phyloP scores from a whole-genome alignment of 1,140 invertebrate genomes.

The Leguminivora glycinivorella region DNA sequence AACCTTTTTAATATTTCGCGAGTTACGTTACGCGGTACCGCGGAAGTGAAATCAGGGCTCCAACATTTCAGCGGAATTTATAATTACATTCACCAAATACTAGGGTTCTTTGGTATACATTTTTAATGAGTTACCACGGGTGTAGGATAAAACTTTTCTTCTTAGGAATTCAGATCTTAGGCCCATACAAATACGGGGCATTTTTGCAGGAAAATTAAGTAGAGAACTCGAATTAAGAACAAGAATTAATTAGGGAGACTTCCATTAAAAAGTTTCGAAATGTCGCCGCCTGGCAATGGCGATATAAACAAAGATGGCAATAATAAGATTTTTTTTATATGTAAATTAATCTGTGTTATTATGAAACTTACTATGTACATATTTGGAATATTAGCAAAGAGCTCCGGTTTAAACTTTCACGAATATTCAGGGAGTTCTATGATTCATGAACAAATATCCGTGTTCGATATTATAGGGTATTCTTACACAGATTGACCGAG shows the following conservation, averaged over 20 bases:
- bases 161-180: not conserved
- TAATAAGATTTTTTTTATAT: slow-evolving; percentile 45
- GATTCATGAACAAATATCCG: too few species aligned
- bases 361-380: slow-evolving; percentile 38
- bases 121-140: slow-evolving; percentile 48
- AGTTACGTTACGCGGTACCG: slow-evolving; percentile 15
- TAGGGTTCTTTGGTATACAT: slow-evolving; percentile 39
- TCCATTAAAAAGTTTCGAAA: slow-evolving; percentile 50
- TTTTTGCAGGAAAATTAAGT: slow-evolving; percentile 33
- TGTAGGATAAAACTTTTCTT: slow-evolving; percentile 10
- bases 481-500: too few species aligned
- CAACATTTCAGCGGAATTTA: slow-evolving; percentile 35
- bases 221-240: slow-evolving; percentile 44
- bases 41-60: slow-evolving; percentile 20
- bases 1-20: slow-evolving; percentile 23
- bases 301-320: slow-evolving; percentile 46
- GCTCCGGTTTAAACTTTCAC: too few species aligned
- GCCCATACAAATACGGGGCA: not conserved
- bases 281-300: slow-evolving; percentile 52
- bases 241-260: slow-evolving; percentile 55
- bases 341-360: slow-evolving; percentile 44
- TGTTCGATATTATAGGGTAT: too few species aligned
- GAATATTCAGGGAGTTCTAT: too few species aligned
- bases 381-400: slow-evolving; percentile 34
- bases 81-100: slow-evolving; percentile 44